Conservation (phyloP, 2,113 vertebrate genomes). For the Sisor rabdophorus region DNA sequence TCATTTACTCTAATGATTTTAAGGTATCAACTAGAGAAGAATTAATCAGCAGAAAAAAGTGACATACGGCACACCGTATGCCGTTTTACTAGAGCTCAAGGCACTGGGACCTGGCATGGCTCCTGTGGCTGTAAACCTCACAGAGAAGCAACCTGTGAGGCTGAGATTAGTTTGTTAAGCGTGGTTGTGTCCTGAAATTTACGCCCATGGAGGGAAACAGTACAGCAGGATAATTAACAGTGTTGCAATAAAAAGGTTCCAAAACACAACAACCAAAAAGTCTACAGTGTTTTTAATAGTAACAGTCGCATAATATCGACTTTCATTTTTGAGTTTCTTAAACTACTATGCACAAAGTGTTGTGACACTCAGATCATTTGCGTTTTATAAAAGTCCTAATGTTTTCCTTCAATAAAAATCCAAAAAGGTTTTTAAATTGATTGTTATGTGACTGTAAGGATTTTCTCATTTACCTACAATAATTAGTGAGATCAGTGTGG, state of each 20-base stretch:
- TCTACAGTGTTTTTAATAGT: not conserved
- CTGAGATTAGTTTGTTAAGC: not conserved
- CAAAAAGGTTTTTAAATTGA: no score
- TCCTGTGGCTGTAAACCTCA: constrained; percentile 6
- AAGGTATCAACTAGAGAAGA: constrained; percentile 25
- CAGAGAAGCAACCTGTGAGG: not conserved
- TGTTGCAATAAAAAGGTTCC: not conserved
- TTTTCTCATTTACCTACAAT: no score
- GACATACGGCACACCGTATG: not conserved
- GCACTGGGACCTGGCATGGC: constrained; percentile 33
- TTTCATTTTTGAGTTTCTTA: not conserved
- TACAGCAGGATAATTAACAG: not conserved
- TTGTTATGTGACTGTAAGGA: no score
- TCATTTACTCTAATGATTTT: constrained; percentile 3
- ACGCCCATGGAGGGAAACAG: not conserved
- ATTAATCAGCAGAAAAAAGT: constrained; percentile 13
- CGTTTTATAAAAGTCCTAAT: no score
- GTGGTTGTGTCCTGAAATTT: not conserved
- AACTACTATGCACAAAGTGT: not conserved
- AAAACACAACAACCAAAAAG: not conserved
- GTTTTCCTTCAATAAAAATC: no score
- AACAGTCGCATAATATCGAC: not conserved
- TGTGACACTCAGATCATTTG: no score
- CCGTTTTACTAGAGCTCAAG: constrained; percentile 25
- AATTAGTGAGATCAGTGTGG: no score